Conservation (phyloP, 2,113 vertebrate genomes). For the Xiphophorus maculatus region DNA sequence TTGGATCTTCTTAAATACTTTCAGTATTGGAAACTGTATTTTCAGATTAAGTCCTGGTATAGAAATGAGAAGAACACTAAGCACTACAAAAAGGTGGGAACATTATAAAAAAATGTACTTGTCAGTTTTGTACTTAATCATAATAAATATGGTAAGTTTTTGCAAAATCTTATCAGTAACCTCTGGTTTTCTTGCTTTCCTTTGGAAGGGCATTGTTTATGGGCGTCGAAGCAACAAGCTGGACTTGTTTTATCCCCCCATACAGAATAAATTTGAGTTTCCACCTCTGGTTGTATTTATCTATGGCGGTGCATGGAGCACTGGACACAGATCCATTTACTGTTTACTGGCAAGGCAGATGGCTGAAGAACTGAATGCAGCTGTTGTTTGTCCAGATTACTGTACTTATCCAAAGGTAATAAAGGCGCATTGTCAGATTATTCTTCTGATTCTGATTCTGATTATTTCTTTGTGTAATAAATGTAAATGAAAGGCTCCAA, state of each 20-base stretch:
- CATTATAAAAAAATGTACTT: neutral
- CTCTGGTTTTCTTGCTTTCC: neutral
- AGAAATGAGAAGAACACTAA: constrained; percentile 65
- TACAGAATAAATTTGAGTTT: constrained; percentile 1
- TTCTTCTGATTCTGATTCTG: neutral
- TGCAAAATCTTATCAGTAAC: neutral
- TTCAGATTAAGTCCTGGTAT: constrained; percentile 77
- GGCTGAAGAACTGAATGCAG: constrained; percentile 74
- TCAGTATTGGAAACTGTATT: constrained; percentile 75
- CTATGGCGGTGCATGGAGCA: constrained; percentile 80
- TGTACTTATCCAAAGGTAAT: constrained; percentile 78
- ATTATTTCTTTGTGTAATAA: neutral
- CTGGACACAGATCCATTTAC: constrained; percentile 76
- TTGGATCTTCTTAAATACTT: constrained; percentile 77
- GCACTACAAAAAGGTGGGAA: constrained; percentile 75
- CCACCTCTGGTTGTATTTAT: constrained; percentile 74
- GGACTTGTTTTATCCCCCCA: constrained; percentile 76
- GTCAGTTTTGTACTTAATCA: neutral
- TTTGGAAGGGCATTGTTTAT: constrained; percentile 72
- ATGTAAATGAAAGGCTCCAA: neutral
- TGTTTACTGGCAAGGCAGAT: constrained; percentile 78
- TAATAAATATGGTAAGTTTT: neutral
- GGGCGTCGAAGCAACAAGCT: constrained; percentile 76
- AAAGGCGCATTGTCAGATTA: neutral
- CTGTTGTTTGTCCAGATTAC: constrained; percentile 81